Evolutionary conservation across 2,113 vertebrate genomes (phyloP).

Genomic region (Spermophilus dauricus): DNA sequence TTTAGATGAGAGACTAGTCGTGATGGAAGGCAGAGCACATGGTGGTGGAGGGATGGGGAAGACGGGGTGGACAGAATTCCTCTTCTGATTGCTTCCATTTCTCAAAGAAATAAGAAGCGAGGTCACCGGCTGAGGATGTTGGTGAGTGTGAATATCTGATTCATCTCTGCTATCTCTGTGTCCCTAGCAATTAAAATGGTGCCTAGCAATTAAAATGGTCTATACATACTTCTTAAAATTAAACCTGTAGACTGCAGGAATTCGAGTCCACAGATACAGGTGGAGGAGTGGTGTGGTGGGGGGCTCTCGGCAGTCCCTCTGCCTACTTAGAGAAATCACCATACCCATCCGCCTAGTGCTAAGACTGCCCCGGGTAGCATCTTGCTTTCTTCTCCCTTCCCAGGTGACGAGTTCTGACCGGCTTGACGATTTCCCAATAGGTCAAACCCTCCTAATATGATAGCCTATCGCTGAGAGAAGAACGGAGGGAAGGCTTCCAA

Average conservation of each 20-base stretch:
- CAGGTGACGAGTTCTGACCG: background rate
- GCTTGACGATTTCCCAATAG: background rate
- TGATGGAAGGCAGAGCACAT: background rate
- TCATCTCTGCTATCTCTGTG: background rate
- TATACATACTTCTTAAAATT: background rate
- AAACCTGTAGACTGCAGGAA: background rate
- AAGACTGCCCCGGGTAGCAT: background rate
- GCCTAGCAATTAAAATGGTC: background rate
- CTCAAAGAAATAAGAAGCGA: background rate
- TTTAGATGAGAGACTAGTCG: background rate
- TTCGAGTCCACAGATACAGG: background rate
- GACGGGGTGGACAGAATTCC: background rate
- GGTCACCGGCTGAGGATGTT: background rate
- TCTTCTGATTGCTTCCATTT: background rate
- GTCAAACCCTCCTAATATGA: background rate
- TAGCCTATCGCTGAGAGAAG: background rate
- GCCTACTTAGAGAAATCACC: background rate
- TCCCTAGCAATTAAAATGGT: background rate
- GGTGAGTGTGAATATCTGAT: background rate
- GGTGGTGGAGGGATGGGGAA: too few relatives aligned
- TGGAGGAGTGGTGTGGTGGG: background rate
- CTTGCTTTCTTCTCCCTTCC: background rate
- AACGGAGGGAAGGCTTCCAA: background rate
- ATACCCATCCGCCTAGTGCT: background rate
- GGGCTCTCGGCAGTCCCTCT: rapidly evolving